phyloP scores from a whole-genome alignment of 2,888 invertebrate genomes.

The Willowsia nigromaculata region DNA sequence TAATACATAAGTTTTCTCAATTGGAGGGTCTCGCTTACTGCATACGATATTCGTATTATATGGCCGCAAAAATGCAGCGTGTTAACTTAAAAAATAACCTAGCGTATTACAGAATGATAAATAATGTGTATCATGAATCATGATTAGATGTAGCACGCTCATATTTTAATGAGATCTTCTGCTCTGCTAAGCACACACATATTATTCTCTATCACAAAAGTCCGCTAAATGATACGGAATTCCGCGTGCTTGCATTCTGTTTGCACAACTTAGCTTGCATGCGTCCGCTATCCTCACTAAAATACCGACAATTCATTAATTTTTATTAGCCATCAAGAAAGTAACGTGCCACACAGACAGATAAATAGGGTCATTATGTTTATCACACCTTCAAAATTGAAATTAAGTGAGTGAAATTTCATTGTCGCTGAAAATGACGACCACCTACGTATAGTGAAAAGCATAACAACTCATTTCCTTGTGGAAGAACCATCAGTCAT shows the following conservation, averaged over 20 bases:
- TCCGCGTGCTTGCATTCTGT: background rate
- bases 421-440: background rate
- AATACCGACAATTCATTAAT: background rate
- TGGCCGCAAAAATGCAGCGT: background rate
- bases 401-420: background rate
- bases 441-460: background rate
- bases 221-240: conserved; percentile 8
- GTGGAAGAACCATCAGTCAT: too few species aligned
- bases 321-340: background rate
- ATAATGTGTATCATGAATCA: background rate
- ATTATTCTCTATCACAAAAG: background rate
- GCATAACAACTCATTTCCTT: too few species aligned
- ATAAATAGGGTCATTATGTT: background rate
- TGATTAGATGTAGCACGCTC: conserved; percentile 20
- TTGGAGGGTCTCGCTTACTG: too few species aligned
- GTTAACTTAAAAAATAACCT: background rate
- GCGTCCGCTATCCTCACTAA: background rate
- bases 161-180: background rate
- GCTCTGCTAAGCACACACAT: background rate
- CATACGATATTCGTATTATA: background rate
- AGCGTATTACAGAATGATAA: background rate
- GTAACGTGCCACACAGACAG: background rate
- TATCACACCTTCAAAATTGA: background rate
- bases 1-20: background rate
- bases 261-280: background rate